Evolutionary conservation across 2,888 invertebrate species (phyloP).

Genomic region (Caenorhabditis imperialis): DNA sequence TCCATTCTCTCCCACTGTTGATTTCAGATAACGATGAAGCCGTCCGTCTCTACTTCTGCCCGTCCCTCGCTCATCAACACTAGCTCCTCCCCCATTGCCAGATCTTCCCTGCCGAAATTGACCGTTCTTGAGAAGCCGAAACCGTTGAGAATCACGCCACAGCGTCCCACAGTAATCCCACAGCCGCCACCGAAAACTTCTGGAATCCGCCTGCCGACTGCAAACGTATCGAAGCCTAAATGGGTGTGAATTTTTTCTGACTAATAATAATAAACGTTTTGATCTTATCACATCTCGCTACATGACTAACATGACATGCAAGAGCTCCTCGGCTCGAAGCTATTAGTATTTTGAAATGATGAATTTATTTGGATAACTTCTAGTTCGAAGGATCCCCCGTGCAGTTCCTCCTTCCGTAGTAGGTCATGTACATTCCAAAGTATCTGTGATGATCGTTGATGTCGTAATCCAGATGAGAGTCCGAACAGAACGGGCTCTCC

Average conservation of each 20-base stretch:
- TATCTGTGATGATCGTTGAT: slow-evolving; percentile 43
- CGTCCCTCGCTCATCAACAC: slow-evolving; percentile 53
- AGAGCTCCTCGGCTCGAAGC: no score
- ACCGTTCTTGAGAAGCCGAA: slow-evolving; percentile 53
- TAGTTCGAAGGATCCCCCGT: slow-evolving; percentile 52
- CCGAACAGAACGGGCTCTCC: slow-evolving; percentile 58
- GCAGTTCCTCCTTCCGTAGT: slow-evolving; percentile 41
- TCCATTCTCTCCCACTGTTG: neutral
- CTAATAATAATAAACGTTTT: no score
- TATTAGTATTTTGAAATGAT: no score
- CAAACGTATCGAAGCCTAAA: slow-evolving; percentile 22
- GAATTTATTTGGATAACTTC: no score
- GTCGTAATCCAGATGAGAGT: slow-evolving; percentile 38
- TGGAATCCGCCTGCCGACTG: slow-evolving; percentile 8
- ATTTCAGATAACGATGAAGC: slow-evolving; percentile 49
- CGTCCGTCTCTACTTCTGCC: slow-evolving; percentile 51
- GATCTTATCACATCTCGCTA: no score
- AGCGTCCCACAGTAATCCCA: slow-evolving; percentile 18
- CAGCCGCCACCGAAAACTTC: slow-evolving; percentile 12
- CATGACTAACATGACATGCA: no score
- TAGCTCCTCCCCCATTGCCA: slow-evolving; percentile 22
- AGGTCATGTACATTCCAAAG: slow-evolving; percentile 49
- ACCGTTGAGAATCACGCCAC: slow-evolving; percentile 34
- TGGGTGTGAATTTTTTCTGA: slow-evolving; percentile 26
- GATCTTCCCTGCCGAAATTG: slow-evolving; percentile 51